Evolutionary conservation across 37 sponge, comb jelly and placozoan genomes (phyloP).

Genomic region (Ephydatia muelleri): DNA sequence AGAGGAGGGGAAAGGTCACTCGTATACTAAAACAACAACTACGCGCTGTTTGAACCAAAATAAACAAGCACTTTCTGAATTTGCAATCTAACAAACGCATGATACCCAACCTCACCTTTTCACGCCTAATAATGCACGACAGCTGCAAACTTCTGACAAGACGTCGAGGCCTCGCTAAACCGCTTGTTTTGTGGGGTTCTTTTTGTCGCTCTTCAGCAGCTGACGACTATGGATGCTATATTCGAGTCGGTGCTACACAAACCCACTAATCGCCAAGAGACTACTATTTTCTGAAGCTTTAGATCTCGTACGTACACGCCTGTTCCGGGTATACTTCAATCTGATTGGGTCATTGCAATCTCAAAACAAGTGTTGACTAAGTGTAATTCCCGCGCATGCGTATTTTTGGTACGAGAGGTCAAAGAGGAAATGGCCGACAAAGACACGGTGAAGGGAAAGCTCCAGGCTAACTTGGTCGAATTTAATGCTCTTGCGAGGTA

Average conservation of each 20-base stretch:
- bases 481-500: constrained; percentile 55
- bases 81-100: background rate
- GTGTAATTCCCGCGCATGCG: constrained; percentile 9
- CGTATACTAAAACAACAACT: background rate
- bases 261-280: background rate
- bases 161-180: background rate
- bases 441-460: constrained; percentile 33
- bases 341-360: constrained; percentile 9
- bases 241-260: background rate
- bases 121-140: background rate
- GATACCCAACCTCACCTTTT: background rate
- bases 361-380: constrained; percentile 6
- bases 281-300: background rate
- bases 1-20: background rate
- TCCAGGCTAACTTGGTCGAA: constrained; percentile 44
- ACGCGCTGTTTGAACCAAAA: background rate
- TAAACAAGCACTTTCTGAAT: background rate
- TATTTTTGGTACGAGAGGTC: background rate
- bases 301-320: constrained; percentile 18
- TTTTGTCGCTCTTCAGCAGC: background rate
- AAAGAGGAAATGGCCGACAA: constrained; percentile 24
- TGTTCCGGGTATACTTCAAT: constrained; percentile 34
- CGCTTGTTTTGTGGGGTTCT: background rate
- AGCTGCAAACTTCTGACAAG: background rate
- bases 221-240: background rate